Percentiles rank a stretch among this genome's conserved stretches.
Evolutionary conservation across 2,888 invertebrate species (phyloP).

Genomic region (Acleris laterana): DNA sequence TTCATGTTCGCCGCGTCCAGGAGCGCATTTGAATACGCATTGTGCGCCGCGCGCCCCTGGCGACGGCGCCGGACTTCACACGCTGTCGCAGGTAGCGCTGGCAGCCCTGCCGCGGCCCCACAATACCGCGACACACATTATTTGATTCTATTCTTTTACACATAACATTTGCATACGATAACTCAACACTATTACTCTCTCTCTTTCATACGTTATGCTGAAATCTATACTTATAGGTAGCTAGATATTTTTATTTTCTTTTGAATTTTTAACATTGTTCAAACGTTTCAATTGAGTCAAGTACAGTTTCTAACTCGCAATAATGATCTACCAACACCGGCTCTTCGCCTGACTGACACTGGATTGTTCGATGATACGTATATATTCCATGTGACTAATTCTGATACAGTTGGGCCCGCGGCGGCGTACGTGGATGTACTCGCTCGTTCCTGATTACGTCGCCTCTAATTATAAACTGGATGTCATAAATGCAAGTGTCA

Average conservation of each 20-base stretch:
- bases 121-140: constrained; percentile 33
- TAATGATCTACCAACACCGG: constrained; percentile 35
- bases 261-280: no score
- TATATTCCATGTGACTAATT: constrained; percentile 37
- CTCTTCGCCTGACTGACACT: constrained; percentile 33
- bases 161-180: constrained; percentile 28
- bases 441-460: constrained; percentile 52
- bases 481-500: constrained; percentile 69
- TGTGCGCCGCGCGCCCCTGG: constrained; percentile 65
- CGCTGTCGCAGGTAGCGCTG: constrained; percentile 64
- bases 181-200: constrained; percentile 1
- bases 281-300: neutral
- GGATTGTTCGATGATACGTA: constrained; percentile 33
- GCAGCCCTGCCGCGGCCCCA: constrained; percentile 42
- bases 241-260: no score
- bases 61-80: constrained; percentile 82
- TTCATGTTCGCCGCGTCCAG: constrained; percentile 81
- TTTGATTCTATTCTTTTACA: constrained; percentile 37
- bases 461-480: constrained; percentile 54
- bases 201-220: no score
- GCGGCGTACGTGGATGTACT: constrained; percentile 46
- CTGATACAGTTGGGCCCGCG: constrained; percentile 38
- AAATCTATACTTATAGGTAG: no score
- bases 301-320: constrained; percentile 28
- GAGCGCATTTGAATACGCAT: constrained; percentile 81